phyloP scores from a whole-genome alignment of 1,140 invertebrate species.

The Pollicipes pollicipes region DNA sequence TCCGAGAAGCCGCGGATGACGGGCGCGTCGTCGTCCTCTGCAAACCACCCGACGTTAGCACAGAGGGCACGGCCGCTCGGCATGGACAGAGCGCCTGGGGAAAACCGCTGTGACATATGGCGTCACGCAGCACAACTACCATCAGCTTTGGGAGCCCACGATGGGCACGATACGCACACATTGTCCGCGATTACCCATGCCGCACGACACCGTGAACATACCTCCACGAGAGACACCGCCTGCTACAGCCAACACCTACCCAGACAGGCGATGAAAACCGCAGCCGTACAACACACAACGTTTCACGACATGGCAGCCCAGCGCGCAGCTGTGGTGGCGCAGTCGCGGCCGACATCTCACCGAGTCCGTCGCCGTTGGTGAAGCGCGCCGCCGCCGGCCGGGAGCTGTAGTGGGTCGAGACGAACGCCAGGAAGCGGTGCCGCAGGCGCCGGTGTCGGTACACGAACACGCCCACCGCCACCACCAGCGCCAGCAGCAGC shows the following conservation, averaged over 20 bases:
- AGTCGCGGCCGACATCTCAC: conserved; percentile 24
- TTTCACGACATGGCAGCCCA: too few species aligned
- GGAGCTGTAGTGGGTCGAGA: conserved; percentile 68
- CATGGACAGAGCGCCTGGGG: neutral
- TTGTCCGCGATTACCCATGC: too few species aligned
- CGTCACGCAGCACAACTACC: too few species aligned
- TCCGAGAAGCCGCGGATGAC: conserved; percentile 79
- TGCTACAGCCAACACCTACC: too few species aligned
- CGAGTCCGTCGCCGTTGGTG: conserved; percentile 44
- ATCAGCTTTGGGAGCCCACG: too few species aligned
- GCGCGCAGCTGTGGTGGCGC: neutral
- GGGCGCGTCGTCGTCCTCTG: conserved; percentile 68
- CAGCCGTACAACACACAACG: too few species aligned
- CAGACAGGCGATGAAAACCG: too few species aligned
- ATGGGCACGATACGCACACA: too few species aligned
- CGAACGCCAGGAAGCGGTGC: conserved; percentile 58
- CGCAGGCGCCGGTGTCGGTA: conserved; percentile 53
- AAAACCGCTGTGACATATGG: too few species aligned
- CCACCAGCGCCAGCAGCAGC: conserved; percentile 34
- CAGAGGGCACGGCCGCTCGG: too few species aligned
- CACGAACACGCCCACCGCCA: conserved; percentile 42
- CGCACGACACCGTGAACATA: too few species aligned
- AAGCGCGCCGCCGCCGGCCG: conserved; percentile 68
- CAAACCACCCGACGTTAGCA: neutral
- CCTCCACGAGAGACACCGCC: too few species aligned